Conservation (phyloP, 2,888 invertebrate species). For the Acrobasis consociella region DNA sequence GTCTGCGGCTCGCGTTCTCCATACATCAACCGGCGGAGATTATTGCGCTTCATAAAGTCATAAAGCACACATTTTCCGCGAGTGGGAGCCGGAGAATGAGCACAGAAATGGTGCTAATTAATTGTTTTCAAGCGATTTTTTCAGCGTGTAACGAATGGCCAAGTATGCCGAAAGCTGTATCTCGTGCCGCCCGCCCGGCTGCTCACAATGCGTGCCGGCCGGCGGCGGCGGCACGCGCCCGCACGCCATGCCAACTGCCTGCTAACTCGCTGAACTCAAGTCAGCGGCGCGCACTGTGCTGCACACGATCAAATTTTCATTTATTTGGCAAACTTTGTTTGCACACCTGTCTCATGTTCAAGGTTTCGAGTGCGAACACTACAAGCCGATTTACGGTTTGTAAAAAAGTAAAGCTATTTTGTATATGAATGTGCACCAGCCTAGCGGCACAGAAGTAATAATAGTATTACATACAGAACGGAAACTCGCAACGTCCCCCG, state of each 20-base stretch:
- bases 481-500: too few species aligned
- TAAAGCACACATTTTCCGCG: constrained; percentile 56
- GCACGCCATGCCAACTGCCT: neutral
- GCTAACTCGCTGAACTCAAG: constrained; percentile 7
- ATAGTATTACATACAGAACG: too few species aligned
- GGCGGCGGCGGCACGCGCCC: constrained; percentile 22
- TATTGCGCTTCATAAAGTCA: constrained; percentile 57
- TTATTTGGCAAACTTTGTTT: constrained; percentile 1
- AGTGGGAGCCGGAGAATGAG: constrained; percentile 52
- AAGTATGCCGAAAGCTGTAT: constrained; percentile 58
- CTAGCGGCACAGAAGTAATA: too few species aligned
- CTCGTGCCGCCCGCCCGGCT: constrained; percentile 52
- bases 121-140: constrained; percentile 56
- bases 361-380: neutral
- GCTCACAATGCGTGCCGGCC: constrained; percentile 61
- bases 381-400: neutral
- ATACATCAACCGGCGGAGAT: constrained; percentile 48
- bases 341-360: neutral
- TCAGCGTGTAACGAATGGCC: constrained; percentile 53
- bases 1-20: constrained; percentile 47
- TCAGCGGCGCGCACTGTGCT: neutral
- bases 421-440: too few species aligned
- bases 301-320: constrained; percentile 1
- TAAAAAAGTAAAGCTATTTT: too few species aligned
- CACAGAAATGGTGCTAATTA: constrained; percentile 60